Conservation (phyloP, 2,888 invertebrate species). For the Eueremaeus valkanovi region DNA sequence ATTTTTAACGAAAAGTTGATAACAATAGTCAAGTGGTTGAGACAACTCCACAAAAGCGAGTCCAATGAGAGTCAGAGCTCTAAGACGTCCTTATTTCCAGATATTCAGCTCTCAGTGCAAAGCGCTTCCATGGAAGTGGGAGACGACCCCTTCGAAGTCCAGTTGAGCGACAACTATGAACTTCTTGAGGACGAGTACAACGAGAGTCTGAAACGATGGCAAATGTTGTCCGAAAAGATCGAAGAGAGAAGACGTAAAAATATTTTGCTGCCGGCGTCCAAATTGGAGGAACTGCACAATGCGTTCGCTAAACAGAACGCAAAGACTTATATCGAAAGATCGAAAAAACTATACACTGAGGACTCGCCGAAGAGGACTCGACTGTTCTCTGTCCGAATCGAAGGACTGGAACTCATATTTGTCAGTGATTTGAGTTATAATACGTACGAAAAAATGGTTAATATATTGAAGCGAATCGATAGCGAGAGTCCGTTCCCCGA, state of each 20-base stretch:
- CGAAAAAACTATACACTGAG: conserved; percentile 68
- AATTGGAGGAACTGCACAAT: conserved; percentile 74
- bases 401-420: conserved; percentile 66
- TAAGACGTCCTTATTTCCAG: conserved; percentile 64
- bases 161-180: conserved; percentile 90
- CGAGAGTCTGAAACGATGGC: conserved; percentile 82
- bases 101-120: conserved; percentile 77
- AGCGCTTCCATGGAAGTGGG: conserved; percentile 80
- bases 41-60: conserved; percentile 64
- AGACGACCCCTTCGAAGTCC: conserved; percentile 98
- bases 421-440: conserved; percentile 65
- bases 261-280: conserved; percentile 66
- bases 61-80: conserved; percentile 58
- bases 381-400: conserved; percentile 80
- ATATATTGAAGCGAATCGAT: conserved; percentile 37
- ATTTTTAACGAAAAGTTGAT: conserved; percentile 77
- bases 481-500: conserved; percentile 53
- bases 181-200: conserved; percentile 89
- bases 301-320: conserved; percentile 84
- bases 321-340: conserved; percentile 90
- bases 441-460: conserved; percentile 37
- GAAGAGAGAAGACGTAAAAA: conserved; percentile 75
- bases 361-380: conserved; percentile 64
- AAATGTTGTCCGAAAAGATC: conserved; percentile 81
- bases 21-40: conserved; percentile 81